Evolutionary conservation across 2,888 invertebrate genomes (phyloP).

Genomic region (Glomeris marginata): DNA sequence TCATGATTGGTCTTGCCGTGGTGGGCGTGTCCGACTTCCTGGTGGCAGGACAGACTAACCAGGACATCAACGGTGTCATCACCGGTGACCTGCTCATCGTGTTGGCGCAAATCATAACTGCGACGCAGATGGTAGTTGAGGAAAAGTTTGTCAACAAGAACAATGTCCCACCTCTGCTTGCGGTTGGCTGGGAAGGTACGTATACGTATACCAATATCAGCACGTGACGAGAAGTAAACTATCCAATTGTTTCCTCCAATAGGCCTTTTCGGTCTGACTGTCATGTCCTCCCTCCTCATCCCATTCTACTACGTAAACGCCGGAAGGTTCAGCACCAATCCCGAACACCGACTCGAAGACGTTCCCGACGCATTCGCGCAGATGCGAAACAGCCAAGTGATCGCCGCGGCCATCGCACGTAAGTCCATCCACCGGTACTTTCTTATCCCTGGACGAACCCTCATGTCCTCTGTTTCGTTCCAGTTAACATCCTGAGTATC

Average conservation of each 20-base stretch:
- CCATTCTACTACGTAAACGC: slow-evolving; percentile 55
- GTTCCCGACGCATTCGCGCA: slow-evolving; percentile 69
- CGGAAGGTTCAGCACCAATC: slow-evolving; percentile 18
- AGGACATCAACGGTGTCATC: slow-evolving; percentile 50
- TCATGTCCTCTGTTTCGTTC: slow-evolving; percentile 21
- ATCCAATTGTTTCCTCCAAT: slow-evolving; percentile 15
- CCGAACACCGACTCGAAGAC: slow-evolving; percentile 50
- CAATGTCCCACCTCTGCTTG: slow-evolving; percentile 77
- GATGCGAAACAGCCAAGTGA: slow-evolving; percentile 46
- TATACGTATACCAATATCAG: neutral
- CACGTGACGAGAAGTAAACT: neutral
- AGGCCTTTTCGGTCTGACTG: slow-evolving; percentile 51
- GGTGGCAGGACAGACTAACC: slow-evolving; percentile 12
- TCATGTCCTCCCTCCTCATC: slow-evolving; percentile 46
- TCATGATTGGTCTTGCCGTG: slow-evolving; percentile 52
- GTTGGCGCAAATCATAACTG: slow-evolving; percentile 56
- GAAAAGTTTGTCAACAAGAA: slow-evolving; percentile 72
- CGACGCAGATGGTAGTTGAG: slow-evolving; percentile 87
- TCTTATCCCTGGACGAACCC: neutral
- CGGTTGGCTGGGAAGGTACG: slow-evolving; percentile 81
- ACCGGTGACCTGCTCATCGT: slow-evolving; percentile 49
- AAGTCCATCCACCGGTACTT: slow-evolving; percentile 21
- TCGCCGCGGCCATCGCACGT: slow-evolving; percentile 52
- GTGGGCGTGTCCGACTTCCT: slow-evolving; percentile 60
- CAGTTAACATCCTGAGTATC: slow-evolving; percentile 67